Conservation (phyloP, 2,797 vertebrate species). For the Aulostomus chinensis region DNA sequence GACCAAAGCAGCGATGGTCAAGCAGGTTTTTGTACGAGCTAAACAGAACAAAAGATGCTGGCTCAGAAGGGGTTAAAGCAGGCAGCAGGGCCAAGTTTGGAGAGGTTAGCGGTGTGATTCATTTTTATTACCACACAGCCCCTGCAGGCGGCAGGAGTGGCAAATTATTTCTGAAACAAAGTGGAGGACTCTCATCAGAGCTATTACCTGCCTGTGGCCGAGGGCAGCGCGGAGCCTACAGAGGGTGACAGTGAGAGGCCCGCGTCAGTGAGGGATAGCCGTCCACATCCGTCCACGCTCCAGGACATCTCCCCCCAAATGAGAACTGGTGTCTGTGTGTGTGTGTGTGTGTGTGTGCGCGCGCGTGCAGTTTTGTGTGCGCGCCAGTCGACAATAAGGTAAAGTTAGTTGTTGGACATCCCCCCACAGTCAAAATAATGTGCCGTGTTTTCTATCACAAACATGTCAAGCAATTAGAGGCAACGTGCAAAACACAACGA, state of each 20-base stretch:
- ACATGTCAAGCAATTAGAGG: slow-evolving; percentile 82
- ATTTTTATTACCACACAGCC: slow-evolving; percentile 84
- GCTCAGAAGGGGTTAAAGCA: slow-evolving; percentile 67
- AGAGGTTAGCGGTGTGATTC: slow-evolving; percentile 86
- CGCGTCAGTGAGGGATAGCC: slow-evolving; percentile 80
- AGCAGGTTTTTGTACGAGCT: neutral
- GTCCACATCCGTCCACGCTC: slow-evolving; percentile 80
- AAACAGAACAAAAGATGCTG: neutral
- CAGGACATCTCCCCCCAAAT: slow-evolving; percentile 78
- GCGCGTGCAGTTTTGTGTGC: slow-evolving; percentile 9
- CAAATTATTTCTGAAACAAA: slow-evolving; percentile 92
- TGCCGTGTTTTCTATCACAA: slow-evolving; percentile 63
- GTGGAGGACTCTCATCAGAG: slow-evolving; percentile 86
- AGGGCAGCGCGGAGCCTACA: slow-evolving; percentile 69
- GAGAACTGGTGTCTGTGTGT: slow-evolving; percentile 55
- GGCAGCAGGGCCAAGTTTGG: slow-evolving; percentile 63
- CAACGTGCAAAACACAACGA: slow-evolving; percentile 75
- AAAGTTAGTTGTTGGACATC: slow-evolving; percentile 45
- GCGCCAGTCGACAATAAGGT: slow-evolving; percentile 18
- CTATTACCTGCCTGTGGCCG: slow-evolving; percentile 84
- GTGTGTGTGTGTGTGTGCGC: slow-evolving; percentile 8
- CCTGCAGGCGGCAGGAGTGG: slow-evolving; percentile 82
- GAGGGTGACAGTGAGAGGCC: slow-evolving; percentile 78
- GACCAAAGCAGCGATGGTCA: slow-evolving; percentile 19
- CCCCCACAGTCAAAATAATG: slow-evolving; percentile 65